Base-by-base conservation (phyloP, 2,888 invertebrate genomes). In the Drosophila limbata region DNA sequence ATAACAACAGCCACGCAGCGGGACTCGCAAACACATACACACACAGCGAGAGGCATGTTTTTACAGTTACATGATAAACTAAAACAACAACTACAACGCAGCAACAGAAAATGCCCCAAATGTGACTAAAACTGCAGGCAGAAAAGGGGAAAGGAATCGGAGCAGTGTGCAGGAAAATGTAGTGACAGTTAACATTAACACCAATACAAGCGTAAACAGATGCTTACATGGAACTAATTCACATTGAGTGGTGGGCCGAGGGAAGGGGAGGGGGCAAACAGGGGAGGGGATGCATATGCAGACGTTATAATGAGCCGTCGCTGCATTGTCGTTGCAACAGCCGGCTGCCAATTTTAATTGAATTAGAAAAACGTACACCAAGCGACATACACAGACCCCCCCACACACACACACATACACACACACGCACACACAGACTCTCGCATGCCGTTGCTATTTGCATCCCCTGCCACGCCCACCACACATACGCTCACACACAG, bases 131-230 rank as follows among this genome's bases (percentile, higher is more conserved):
- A 8, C 25, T n/a, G 25, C 35, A 13, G 40, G 19, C 35, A 39
- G 39, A 10, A 19, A 10, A 39, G 13, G 25, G 39, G 56, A 35
- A 35, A 15, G 25, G 5, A 9, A 17, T 17, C 19, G 21, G 19
- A 17, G 64, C 21, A 28, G 48, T 33, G 19, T 61, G 63, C 39
- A 63, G 57, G 62, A 70, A 77, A 81, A 79, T 72, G 81, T 73
- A 84, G 77, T 81, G 88, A 88, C 85, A 83, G 83, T 83, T 85
- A 88, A 83, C 84, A 86, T 85, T 83, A 85, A 83, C 88, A 88
- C 81, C 83, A 79, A 81, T 82, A 84, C 87, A 85, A 82, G 80
- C 84, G 74, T 82, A 82, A 84, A 81, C 74, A 78, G 81, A 66
- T 77, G 74, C 74, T 77, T 66, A 68, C 68, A 72, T 45, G 53